These are phyloP conservation scores for Clarias pachynema DNA, from an alignment of 2,797 vertebrate species.

Conservation along the genomic window DNA sequence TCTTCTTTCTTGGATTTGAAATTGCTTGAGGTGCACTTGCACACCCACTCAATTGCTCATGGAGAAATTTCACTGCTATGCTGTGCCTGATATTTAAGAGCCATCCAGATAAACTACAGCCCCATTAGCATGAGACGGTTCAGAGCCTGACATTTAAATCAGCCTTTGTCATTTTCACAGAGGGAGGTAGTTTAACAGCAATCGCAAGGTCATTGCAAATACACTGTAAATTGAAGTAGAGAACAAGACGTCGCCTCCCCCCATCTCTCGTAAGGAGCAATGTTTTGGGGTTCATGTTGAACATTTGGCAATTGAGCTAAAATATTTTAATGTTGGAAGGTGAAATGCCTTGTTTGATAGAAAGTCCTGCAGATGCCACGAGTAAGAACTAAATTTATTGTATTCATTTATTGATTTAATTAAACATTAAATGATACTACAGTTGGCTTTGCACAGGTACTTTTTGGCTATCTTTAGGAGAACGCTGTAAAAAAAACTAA, in stretches of 20 bases:
- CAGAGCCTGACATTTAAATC: slow-evolving; percentile 53
- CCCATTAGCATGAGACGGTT: slow-evolving; percentile 48
- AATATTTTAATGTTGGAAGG: slow-evolving; percentile 10
- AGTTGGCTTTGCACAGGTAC: not conserved
- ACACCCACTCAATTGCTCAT: not conserved
- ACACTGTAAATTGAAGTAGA: slow-evolving; percentile 68
- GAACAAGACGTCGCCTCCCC: slow-evolving; percentile 61
- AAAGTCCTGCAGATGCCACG: slow-evolving; percentile 8
- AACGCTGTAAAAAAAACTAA: not conserved
- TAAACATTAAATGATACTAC: not conserved
- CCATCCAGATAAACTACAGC: slow-evolving; percentile 53
- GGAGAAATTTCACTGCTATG: slow-evolving; percentile 18
- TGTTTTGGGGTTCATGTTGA: slow-evolving; percentile 22
- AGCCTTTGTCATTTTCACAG: slow-evolving; percentile 67
- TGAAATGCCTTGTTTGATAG: not conserved
- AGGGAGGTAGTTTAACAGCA: slow-evolving; percentile 74
- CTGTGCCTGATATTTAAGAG: slow-evolving; percentile 43
- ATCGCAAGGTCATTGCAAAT: slow-evolving; percentile 70
- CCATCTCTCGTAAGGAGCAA: not conserved
- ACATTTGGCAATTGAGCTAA: not conserved
- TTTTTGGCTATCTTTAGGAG: not conserved
- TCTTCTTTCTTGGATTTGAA: not conserved
- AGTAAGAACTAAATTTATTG: too few species aligned
- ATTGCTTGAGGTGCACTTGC: not conserved
- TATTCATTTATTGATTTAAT: not conserved